phyloP scores from a whole-genome alignment of 2,888 invertebrate species.

The Acronicta leporina region DNA sequence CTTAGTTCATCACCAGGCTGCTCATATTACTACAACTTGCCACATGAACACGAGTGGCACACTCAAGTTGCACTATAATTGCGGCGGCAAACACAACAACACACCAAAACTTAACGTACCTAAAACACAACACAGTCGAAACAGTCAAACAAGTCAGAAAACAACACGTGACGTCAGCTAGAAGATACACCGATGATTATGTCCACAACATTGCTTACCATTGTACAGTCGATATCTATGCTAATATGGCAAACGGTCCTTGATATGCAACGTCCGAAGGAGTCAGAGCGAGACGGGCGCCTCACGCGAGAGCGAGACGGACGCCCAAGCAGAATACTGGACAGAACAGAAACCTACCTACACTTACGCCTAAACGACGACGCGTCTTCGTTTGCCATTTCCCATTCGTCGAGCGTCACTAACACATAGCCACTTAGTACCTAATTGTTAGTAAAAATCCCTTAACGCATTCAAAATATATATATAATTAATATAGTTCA shows the following conservation, averaged over 20 bases:
- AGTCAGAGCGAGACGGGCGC: slow-evolving; percentile 58
- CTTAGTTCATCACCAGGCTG: background rate
- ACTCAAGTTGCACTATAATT: background rate
- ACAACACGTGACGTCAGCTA: slow-evolving; percentile 69
- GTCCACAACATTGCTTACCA: slow-evolving; percentile 79
- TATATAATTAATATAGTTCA: slow-evolving; percentile 80
- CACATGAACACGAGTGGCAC: too few species aligned
- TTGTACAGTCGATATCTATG: slow-evolving; percentile 70
- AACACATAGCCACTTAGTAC: slow-evolving; percentile 81
- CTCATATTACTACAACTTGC: too few species aligned
- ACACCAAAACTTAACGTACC: slow-evolving; percentile 51
- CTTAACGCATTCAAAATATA: slow-evolving; percentile 88
- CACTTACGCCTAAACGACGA: slow-evolving; percentile 62
- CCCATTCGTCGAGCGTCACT: slow-evolving; percentile 65
- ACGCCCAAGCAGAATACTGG: slow-evolving; percentile 54
- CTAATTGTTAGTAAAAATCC: slow-evolving; percentile 88
- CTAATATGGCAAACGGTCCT: slow-evolving; percentile 86
- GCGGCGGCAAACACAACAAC: slow-evolving; percentile 24
- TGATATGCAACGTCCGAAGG: slow-evolving; percentile 79
- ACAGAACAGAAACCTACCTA: slow-evolving; percentile 71
- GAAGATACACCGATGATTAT: slow-evolving; percentile 81
- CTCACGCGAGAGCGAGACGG: slow-evolving; percentile 64
- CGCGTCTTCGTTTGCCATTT: slow-evolving; percentile 67
- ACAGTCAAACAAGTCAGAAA: slow-evolving; percentile 60
- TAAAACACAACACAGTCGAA: slow-evolving; percentile 49